A percentile compares a stretch with the other conserved stretches of the same genome.
phyloP scores from a whole-genome alignment of 2,888 invertebrate genomes.

The Glomeris marginata region DNA sequence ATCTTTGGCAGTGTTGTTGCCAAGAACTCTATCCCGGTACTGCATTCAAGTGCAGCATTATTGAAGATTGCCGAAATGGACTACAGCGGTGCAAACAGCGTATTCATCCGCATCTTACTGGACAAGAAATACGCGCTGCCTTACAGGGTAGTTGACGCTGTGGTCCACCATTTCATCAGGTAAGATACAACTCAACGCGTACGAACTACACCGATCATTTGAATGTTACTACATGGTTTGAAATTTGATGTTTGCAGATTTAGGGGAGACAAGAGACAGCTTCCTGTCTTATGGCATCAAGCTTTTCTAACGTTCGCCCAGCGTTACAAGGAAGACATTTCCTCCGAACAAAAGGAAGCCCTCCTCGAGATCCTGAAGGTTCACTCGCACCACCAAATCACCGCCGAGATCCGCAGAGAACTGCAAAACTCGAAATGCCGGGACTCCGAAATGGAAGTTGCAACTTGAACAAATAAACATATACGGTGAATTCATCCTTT shows the following conservation, averaged over 20 bases:
- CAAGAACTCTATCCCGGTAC: conserved; percentile 78
- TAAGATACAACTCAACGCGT: conserved; percentile 29
- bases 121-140: conserved; percentile 98
- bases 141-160: conserved; percentile 82
- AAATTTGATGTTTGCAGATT: conserved; percentile 43
- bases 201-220: background rate
- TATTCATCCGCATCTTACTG: conserved; percentile 80
- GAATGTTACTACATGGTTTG: background rate
- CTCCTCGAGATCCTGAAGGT: conserved; percentile 59
- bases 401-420: conserved; percentile 73
- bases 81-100: conserved; percentile 88
- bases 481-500: background rate
- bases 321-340: conserved; percentile 87
- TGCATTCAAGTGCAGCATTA: conserved; percentile 90
- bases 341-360: conserved; percentile 78
- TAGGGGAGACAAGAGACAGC: conserved; percentile 57
- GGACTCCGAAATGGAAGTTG: conserved; percentile 33
- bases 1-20: conserved; percentile 84
- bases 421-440: conserved; percentile 66
- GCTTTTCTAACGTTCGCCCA: conserved; percentile 83
- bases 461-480: background rate
- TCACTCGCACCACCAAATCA: conserved; percentile 50
- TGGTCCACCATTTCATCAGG: conserved; percentile 87
- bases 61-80: conserved; percentile 95
- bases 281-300: conserved; percentile 98